Base-by-base conservation (phyloP, 1,140 invertebrate genomes). In the Globodera rostochiensis region DNA sequence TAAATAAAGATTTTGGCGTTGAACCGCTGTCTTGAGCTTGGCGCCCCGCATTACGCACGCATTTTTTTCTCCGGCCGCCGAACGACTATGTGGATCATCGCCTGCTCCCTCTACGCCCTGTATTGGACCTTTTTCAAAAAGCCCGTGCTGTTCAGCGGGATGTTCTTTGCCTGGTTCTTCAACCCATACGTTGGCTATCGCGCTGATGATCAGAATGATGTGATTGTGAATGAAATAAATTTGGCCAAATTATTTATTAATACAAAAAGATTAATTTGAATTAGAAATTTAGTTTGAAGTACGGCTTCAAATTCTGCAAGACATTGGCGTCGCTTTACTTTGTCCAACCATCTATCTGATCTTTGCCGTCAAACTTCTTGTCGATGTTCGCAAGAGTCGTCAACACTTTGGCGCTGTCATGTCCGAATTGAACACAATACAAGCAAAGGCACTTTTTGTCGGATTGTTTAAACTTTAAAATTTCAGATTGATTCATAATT, bases 131-230 rank as follows among this genome's bases (percentile, higher is more conserved):
- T 80, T 53, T 81, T 53, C 69, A 25, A 69, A 21, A 78, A 78
- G 46, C 80, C 80, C 9, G 76, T 21, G 11, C 4, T 80, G 45
- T 81, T 81, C 46, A 78, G 46, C 46, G 49, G 80, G 47, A 8
- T 81, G 4, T 50, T 81, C 47, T 81, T 81, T 71, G 66, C 79
- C 45, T 81, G 80, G 80, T 81, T 81, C 73, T 81, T 81, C 47
- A 49, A 81, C 8, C 80, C 80, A n/a, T 70, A 67, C 50, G 80
- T 64, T 21, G 80, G 80, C 15, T 78, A 71, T 36, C 49, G 21
- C 36, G 25, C 36, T 49, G 69, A 81, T 81, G 47, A 64, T 19
- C n/a, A 25, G 46, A 45, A 53, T 2, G 5, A 53, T 53, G 7
- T 53, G 11, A 13, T 53, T 1, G 1, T 7, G 11, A 13, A 53